Evolutionary conservation across 2,888 invertebrate genomes (phyloP).

Genomic region (Tinea trinotella): DNA sequence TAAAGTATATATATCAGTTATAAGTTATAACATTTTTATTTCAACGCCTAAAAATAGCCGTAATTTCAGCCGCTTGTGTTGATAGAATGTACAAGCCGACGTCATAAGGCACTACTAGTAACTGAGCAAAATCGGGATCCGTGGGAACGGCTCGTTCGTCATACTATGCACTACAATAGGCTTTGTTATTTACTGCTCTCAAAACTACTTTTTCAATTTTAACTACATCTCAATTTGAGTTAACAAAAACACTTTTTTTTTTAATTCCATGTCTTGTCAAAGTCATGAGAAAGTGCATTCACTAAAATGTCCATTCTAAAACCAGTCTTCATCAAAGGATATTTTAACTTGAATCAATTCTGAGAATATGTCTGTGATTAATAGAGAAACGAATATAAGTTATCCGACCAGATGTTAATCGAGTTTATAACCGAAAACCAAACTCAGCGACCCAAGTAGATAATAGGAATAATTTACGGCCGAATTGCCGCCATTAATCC

Average conservation of each 20-base stretch:
- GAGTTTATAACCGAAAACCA: neutral
- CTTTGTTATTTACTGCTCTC: conserved; percentile 36
- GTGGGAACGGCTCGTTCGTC: conserved; percentile 46
- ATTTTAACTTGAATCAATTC: neutral
- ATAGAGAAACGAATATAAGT: neutral
- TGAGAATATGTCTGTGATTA: neutral
- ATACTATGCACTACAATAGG: conserved; percentile 54
- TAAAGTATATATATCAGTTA: too few relatives aligned
- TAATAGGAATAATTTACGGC: conserved; percentile 8
- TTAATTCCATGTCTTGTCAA: neutral
- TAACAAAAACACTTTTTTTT: neutral
- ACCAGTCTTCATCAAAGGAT: neutral
- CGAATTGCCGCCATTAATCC: neutral
- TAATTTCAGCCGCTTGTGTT: neutral
- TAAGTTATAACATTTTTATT: too few relatives aligned
- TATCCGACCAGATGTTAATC: neutral
- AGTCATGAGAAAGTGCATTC: neutral
- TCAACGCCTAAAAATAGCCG: neutral
- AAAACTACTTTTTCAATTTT: conserved; percentile 18
- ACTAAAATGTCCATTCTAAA: neutral
- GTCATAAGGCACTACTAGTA: conserved; percentile 8
- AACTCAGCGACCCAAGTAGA: neutral
- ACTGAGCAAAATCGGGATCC: conserved; percentile 23
- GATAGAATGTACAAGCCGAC: conserved; percentile 7
- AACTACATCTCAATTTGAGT: neutral